These are phyloP conservation scores for Platichthys stellatus DNA, from an alignment of 2,113 vertebrate genomes.

Conservation along the genomic window DNA sequence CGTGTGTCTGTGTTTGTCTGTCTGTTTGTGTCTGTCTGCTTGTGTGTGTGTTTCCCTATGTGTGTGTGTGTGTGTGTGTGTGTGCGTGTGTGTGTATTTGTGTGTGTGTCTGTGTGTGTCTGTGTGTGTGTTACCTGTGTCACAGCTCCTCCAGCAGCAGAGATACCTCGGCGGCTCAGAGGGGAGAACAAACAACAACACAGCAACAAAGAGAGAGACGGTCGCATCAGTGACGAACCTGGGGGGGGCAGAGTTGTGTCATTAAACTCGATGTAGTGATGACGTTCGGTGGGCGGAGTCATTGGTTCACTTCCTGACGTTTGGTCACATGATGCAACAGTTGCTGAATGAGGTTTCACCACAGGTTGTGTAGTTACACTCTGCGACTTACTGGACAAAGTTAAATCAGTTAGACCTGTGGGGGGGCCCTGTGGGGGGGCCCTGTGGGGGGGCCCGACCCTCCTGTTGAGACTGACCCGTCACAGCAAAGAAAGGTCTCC, in stretches of 20 bases:
- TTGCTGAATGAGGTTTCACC: too few relatives aligned
- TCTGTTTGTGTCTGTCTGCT: too few relatives aligned
- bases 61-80: too few relatives aligned
- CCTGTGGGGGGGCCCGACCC: too few relatives aligned
- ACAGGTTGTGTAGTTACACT: background rate
- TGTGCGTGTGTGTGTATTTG: background rate
- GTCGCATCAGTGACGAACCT: conserved; percentile 91
- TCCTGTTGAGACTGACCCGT: too few relatives aligned
- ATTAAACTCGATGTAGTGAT: too few relatives aligned
- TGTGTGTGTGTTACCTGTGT: conserved; percentile 59
- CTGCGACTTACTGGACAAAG: background rate
- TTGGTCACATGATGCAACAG: conserved; percentile 15
- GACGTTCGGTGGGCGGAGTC: too few relatives aligned
- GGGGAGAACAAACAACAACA: conserved; percentile 90
- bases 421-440: too few relatives aligned
- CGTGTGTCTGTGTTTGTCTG: too few relatives aligned
- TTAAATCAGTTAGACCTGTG: too few relatives aligned
- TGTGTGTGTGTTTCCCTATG: too few relatives aligned
- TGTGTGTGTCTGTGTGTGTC: conserved; percentile 13
- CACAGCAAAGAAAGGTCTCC: too few relatives aligned
- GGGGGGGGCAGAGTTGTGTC: background rate
- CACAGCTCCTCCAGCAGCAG: conserved; percentile 72
- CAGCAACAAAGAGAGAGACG: conserved; percentile 84
- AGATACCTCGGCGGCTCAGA: conserved; percentile 84
- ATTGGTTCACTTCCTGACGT: background rate